A percentile compares a stretch with the other conserved stretches of the same genome.
phyloP scores from a whole-genome alignment of 2,113 vertebrate genomes.

The Tretioscincus oriximinensis region DNA sequence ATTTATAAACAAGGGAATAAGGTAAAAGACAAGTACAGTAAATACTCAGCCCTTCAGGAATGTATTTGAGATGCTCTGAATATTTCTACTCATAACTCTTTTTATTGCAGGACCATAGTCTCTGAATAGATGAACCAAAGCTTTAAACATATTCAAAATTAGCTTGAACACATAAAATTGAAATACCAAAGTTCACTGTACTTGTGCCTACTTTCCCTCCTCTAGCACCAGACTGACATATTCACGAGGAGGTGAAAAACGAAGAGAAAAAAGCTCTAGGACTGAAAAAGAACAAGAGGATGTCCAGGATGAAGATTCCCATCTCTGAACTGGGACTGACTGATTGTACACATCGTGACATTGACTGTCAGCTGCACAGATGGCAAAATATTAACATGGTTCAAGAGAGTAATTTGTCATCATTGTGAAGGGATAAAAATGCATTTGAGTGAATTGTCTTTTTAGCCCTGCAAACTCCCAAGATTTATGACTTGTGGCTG shows the following conservation, averaged over 20 bases:
- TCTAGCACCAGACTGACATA: neutral
- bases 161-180: neutral
- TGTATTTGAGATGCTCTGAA: neutral
- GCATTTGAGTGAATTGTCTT: neutral
- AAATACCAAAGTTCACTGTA: neutral
- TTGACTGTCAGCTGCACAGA: neutral
- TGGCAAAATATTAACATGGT: neutral
- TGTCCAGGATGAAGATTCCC: too few relatives aligned
- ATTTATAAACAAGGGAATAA: too few relatives aligned
- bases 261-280: neutral
- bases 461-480: neutral
- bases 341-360: neutral
- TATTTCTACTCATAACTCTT: neutral
- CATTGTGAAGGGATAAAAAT: neutral
- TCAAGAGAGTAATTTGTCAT: neutral
- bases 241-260: neutral
- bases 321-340: too few relatives aligned
- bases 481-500: too few relatives aligned
- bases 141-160: neutral
- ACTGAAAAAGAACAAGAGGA: neutral
- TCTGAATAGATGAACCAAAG: neutral
- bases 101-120: too few relatives aligned
- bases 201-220: neutral
- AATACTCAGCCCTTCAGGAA: too few relatives aligned
- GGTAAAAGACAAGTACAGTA: too few relatives aligned